phyloP scores from a whole-genome alignment of 2,113 vertebrate species.

The Callospermophilus lateralis region DNA sequence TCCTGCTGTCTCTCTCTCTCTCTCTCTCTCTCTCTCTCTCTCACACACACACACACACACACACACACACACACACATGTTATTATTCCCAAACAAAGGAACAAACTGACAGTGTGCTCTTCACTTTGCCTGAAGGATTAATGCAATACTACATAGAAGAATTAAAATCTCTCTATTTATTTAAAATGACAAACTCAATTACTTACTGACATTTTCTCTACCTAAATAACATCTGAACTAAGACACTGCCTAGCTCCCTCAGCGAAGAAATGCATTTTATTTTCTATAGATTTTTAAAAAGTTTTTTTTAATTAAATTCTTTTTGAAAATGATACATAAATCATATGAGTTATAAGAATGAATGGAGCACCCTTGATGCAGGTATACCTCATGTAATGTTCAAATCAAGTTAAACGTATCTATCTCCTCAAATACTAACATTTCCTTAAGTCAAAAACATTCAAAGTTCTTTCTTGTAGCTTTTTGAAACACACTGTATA shows the following conservation, averaged over 20 bases:
- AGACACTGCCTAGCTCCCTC: not conserved
- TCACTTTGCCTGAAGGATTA: not conserved
- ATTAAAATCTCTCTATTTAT: too few species aligned
- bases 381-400: not conserved
- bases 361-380: not conserved
- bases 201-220: not conserved
- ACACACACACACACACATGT: not conserved
- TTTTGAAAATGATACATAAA: not conserved
- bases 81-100: too few species aligned
- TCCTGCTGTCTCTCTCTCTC: too few species aligned
- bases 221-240: not conserved
- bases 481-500: not conserved
- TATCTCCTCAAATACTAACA: not conserved
- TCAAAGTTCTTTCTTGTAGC: not conserved
- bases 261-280: not conserved
- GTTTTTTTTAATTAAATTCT: not conserved
- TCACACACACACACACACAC: too few species aligned
- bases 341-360: not conserved
- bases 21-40: too few species aligned
- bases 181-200: not conserved
- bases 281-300: too few species aligned
- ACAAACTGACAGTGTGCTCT: not conserved
- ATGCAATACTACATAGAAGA: not conserved
- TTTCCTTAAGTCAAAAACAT: not conserved
- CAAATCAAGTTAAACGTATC: not conserved